phyloP scores from a whole-genome alignment of 2,888 invertebrate species.

The Limnephilus auricula region DNA sequence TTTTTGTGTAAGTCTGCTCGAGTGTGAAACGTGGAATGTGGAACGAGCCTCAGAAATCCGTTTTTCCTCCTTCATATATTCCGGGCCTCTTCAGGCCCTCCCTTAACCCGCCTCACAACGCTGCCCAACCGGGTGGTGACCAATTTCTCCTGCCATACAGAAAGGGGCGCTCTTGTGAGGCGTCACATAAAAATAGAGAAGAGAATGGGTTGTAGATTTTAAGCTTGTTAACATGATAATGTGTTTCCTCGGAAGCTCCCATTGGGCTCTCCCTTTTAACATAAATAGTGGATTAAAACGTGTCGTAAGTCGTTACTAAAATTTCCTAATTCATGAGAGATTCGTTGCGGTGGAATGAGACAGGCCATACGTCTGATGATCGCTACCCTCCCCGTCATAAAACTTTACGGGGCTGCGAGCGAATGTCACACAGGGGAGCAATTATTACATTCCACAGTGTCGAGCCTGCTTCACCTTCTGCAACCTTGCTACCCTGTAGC shows the following conservation, averaged over 20 bases:
- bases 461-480: slow-evolving; percentile 2
- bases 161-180: too few relatives aligned
- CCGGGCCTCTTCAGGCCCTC: too few relatives aligned
- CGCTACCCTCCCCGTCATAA: slow-evolving; percentile 59
- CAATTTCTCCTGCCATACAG: too few relatives aligned
- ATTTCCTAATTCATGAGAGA: slow-evolving; percentile 58
- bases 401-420: slow-evolving; percentile 62
- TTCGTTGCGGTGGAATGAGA: slow-evolving; percentile 60
- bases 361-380: slow-evolving; percentile 59
- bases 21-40: too few relatives aligned
- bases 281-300: slow-evolving; percentile 50
- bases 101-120: too few relatives aligned
- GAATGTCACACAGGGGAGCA: slow-evolving; percentile 60
- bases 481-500: not conserved
- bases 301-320: slow-evolving; percentile 54
- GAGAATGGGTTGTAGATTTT: not conserved
- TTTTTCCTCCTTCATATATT: too few relatives aligned
- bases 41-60: too few relatives aligned
- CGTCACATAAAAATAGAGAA: too few relatives aligned
- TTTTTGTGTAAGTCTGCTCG: too few relatives aligned
- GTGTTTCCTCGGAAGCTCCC: not conserved
- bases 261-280: not conserved
- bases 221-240: not conserved
- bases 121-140: too few relatives aligned
- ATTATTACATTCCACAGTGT: slow-evolving; percentile 57